A percentile compares a stretch with the other conserved stretches of the same genome.
phyloP scores from a whole-genome alignment of 2,113 vertebrate genomes.

The Morone chrysops region DNA sequence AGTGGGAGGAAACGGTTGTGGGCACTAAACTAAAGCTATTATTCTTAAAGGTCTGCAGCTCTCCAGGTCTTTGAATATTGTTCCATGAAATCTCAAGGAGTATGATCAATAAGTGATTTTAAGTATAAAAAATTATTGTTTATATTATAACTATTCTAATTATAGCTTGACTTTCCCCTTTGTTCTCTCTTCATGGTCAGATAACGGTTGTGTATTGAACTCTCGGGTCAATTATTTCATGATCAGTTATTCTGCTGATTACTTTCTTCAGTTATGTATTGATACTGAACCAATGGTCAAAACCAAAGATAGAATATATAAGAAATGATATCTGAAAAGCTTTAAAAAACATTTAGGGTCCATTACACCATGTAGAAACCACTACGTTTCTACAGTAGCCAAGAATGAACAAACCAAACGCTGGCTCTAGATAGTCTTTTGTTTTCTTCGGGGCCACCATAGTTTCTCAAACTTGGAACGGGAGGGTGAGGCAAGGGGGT shows the following conservation, averaged over 20 bases:
- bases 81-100: not conserved
- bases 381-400: too few relatives aligned
- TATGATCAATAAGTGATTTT: not conserved
- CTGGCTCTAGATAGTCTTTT: too few relatives aligned
- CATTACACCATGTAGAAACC: too few relatives aligned
- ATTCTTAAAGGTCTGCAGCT: not conserved
- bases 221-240: not conserved
- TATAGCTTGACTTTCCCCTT: not conserved
- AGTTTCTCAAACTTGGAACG: too few relatives aligned
- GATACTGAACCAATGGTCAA: too few relatives aligned
- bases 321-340: too few relatives aligned
- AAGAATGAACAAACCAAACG: too few relatives aligned
- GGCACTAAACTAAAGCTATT: not conserved
- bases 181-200: not conserved
- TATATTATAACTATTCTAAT: not conserved
- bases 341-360: too few relatives aligned
- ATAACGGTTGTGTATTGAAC: not conserved
- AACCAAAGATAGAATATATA: too few relatives aligned
- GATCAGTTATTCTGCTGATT: not conserved
- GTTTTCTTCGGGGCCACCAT: too few relatives aligned
- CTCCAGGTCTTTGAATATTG: not conserved
- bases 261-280: not conserved
- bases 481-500: too few relatives aligned
- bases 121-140: not conserved
- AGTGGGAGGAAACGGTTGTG: slow-evolving; percentile 21